phyloP scores from a whole-genome alignment of 2,888 invertebrate species.

The Dynastes grantii region DNA sequence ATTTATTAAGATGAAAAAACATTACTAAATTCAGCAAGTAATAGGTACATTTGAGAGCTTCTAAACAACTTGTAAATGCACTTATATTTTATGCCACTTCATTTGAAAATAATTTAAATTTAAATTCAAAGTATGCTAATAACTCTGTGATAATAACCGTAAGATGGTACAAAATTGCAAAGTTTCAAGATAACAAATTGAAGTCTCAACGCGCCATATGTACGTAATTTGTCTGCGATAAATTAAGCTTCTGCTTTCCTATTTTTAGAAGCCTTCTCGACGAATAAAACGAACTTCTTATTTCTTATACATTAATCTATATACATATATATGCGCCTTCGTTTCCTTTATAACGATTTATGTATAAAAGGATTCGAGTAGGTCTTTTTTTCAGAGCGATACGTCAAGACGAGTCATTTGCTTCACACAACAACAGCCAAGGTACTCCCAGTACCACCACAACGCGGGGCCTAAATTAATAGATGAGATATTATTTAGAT shows the following conservation, averaged over 20 bases:
- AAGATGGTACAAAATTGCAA: too few species aligned
- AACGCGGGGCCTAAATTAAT: constrained; percentile 9
- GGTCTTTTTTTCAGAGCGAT: neutral
- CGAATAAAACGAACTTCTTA: neutral
- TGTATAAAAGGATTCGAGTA: neutral
- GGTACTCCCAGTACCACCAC: neutral
- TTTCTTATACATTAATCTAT: neutral
- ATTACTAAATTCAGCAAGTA: too few species aligned
- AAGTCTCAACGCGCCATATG: too few species aligned
- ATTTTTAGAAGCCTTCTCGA: constrained; percentile 3
- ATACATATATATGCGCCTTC: neutral
- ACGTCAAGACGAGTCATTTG: constrained; percentile 7
- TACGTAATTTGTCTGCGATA: too few species aligned
- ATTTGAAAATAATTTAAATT: too few species aligned
- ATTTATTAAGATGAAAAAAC: too few species aligned
- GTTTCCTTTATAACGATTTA: neutral
- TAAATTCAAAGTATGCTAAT: too few species aligned
- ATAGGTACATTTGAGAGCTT: too few species aligned
- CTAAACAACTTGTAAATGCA: too few species aligned
- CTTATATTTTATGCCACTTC: too few species aligned
- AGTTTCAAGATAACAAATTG: too few species aligned
- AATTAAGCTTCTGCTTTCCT: neutral
- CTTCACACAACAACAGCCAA: neutral
- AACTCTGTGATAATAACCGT: too few species aligned
- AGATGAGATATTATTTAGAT: constrained; percentile 18